Percentiles rank a stretch among this genome's conserved stretches.
Conservation (phyloP, 2,113 vertebrate species). For the Limanda limanda region DNA sequence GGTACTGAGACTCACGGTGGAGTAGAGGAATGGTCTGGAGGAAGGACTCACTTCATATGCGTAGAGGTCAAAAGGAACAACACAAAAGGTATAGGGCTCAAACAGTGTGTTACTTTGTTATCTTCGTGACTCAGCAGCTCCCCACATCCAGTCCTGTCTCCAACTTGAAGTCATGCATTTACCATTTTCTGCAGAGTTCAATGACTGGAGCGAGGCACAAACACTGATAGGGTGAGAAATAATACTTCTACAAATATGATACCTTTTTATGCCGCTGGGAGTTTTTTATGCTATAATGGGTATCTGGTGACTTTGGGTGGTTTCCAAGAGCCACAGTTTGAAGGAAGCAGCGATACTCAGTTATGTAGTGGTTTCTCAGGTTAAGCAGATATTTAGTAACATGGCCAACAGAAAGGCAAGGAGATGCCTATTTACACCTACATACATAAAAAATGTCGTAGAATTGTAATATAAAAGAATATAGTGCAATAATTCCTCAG, state of each 20-base stretch:
- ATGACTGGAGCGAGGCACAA: background rate
- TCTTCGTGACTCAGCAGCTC: conserved; percentile 11
- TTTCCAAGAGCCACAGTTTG: no score
- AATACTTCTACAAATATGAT: background rate
- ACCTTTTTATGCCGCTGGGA: background rate
- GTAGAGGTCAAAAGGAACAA: conserved; percentile 44
- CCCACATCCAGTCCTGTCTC: conserved; percentile 19
- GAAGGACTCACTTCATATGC: conserved; percentile 26
- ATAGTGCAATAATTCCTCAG: background rate
- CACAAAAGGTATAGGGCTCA: conserved; percentile 21
- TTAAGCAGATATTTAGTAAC: no score
- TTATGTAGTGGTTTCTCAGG: no score
- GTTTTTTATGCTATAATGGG: background rate
- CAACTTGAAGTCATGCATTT: background rate
- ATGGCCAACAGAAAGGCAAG: no score
- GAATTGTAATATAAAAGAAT: background rate
- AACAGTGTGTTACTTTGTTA: conserved; percentile 14
- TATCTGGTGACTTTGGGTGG: background rate
- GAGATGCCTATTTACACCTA: no score
- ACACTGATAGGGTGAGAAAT: background rate
- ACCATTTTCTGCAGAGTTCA: conserved; percentile 11
- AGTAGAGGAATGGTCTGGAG: conserved; percentile 10
- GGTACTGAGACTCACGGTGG: conserved; percentile 11
- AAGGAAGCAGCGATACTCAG: no score
- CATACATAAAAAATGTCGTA: no score